These are phyloP conservation scores for Cheilosia vulpina DNA, from an alignment of 2,888 invertebrate genomes.

Conservation along the genomic window DNA sequence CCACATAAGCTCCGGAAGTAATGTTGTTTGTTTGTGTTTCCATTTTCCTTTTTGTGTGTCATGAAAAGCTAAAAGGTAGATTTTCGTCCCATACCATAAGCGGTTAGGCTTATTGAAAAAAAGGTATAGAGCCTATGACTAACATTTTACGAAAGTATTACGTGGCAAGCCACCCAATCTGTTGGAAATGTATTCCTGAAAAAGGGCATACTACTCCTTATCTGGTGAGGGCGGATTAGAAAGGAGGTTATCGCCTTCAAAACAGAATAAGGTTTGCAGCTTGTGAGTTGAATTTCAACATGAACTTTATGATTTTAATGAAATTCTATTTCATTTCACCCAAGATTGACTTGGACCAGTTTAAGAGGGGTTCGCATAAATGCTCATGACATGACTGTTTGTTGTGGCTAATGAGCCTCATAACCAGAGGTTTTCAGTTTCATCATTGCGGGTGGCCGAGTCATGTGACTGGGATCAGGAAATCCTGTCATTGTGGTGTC, in stretches of 20 bases:
- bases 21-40: neutral
- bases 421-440: no score
- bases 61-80: slow-evolving; percentile 38
- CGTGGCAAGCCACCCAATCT: neutral
- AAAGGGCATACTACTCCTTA: neutral
- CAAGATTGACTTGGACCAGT: no score
- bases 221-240: neutral
- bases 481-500: no score
- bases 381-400: no score
- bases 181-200: neutral
- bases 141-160: neutral
- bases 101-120: slow-evolving; percentile 43
- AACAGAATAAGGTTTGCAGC: neutral
- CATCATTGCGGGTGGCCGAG: no score
- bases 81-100: slow-evolving; percentile 14
- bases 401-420: no score
- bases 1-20: slow-evolving; percentile 45
- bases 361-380: no score
- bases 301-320: neutral
- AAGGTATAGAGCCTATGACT: slow-evolving; percentile 8
- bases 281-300: neutral
- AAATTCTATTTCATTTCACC: neutral
- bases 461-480: no score
- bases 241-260: neutral
- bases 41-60: slow-evolving; percentile 3